A percentile compares a stretch with the other conserved stretches of the same genome.
These are phyloP conservation scores for Lithobates sylvaticus DNA, from an alignment of 2,797 vertebrate species.

Conservation along the genomic window DNA sequence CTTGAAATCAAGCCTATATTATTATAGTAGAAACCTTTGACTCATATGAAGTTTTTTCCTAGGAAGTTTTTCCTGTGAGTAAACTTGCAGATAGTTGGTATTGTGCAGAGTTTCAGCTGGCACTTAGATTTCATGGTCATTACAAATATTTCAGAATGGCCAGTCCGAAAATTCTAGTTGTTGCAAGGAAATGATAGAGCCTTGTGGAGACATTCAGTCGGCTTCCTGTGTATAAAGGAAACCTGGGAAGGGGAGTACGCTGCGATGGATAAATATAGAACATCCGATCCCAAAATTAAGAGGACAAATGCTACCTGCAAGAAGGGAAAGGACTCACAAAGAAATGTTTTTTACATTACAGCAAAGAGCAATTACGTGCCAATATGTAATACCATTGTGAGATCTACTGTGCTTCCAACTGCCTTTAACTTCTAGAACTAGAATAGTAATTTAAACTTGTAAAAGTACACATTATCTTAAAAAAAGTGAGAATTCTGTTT, in stretches of 20 bases:
- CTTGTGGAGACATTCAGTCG: constrained; percentile 81
- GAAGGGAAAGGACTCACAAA: background rate
- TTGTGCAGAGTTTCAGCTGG: background rate
- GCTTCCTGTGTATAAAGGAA: constrained; percentile 85
- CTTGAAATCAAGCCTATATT: background rate
- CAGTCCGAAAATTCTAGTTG: constrained; percentile 63
- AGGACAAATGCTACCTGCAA: constrained; percentile 51
- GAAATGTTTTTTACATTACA: background rate
- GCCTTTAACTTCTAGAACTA: background rate
- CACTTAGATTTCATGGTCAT: background rate
- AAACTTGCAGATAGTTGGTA: background rate
- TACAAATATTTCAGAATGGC: constrained; percentile 8
- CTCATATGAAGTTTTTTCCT: too few relatives aligned
- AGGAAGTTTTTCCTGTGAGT: background rate
- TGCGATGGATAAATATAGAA: constrained; percentile 78
- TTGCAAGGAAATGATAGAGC: constrained; percentile 46
- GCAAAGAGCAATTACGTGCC: background rate
- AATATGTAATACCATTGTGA: background rate
- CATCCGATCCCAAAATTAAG: constrained; percentile 78
- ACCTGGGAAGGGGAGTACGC: constrained; percentile 71
- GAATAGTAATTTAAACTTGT: too few relatives aligned
- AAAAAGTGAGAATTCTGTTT: too few relatives aligned
- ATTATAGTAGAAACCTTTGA: background rate
- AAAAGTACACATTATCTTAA: too few relatives aligned
- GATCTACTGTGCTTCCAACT: background rate